These are phyloP conservation scores for Psittacula derbiana DNA, from an alignment of 2,797 vertebrate species.

Conservation along the genomic window DNA sequence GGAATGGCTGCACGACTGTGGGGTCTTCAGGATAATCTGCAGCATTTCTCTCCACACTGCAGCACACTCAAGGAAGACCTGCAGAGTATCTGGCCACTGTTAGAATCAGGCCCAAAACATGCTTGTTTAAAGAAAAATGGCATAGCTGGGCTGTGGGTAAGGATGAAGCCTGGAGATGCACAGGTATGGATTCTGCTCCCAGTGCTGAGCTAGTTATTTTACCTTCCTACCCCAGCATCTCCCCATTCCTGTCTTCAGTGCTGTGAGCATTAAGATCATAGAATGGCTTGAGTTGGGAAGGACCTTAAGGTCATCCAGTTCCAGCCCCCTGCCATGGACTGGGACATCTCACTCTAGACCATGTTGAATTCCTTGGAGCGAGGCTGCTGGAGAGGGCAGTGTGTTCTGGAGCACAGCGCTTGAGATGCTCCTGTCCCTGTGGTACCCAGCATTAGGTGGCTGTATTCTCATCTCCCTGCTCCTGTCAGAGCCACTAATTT, in stretches of 20 bases:
- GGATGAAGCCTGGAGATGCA: background rate
- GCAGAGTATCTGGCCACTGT: background rate
- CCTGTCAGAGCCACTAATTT: constrained; percentile 66
- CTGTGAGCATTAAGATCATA: background rate
- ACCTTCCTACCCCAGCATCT: background rate
- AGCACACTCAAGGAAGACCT: background rate
- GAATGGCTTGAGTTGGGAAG: background rate
- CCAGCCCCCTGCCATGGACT: background rate
- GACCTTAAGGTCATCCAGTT: background rate
- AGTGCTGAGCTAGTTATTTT: background rate
- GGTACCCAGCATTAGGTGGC: background rate
- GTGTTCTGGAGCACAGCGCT: background rate
- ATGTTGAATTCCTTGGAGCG: background rate
- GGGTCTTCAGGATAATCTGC: background rate
- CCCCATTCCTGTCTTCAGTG: background rate
- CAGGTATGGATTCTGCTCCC: background rate
- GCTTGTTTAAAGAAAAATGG: background rate
- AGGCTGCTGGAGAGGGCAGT: background rate
- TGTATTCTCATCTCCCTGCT: constrained; percentile 31
- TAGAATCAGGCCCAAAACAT: background rate
- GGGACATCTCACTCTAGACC: background rate
- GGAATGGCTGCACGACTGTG: background rate
- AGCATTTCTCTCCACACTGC: background rate
- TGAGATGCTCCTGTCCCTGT: background rate
- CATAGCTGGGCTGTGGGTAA: background rate